Percentiles rank a stretch among this genome's conserved stretches.
Evolutionary conservation across 2,797 vertebrate species (phyloP).

Genomic region (Heterohyrax brucei): DNA sequence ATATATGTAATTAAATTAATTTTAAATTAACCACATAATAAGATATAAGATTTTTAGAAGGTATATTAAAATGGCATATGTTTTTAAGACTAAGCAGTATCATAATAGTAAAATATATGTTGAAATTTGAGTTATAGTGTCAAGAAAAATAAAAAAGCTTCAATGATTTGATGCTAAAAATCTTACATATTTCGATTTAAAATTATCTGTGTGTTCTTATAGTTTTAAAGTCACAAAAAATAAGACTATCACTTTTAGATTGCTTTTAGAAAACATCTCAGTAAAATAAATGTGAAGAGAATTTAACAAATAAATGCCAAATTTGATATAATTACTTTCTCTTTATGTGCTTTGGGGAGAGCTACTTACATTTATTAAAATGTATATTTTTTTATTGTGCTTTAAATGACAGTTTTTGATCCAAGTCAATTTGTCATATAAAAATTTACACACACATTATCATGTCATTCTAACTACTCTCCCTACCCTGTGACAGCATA

Average conservation of each 20-base stretch:
- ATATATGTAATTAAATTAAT: neutral
- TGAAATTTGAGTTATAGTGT: slow-evolving; percentile 18
- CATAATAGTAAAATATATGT: neutral
- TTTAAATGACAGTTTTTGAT: too few relatives aligned
- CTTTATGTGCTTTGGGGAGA: too few relatives aligned
- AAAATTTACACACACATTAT: too few relatives aligned
- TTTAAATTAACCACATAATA: slow-evolving; percentile 33
- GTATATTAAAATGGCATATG: neutral
- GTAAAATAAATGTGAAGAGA: neutral
- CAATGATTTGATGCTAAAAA: slow-evolving; percentile 31
- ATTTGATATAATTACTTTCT: neutral
- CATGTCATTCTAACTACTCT: too few relatives aligned
- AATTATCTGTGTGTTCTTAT: neutral
- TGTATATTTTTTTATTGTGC: too few relatives aligned
- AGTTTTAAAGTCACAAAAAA: slow-evolving; percentile 7
- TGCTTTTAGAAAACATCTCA: neutral
- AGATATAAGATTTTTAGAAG: neutral
- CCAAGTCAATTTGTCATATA: too few relatives aligned
- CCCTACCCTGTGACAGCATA: too few relatives aligned
- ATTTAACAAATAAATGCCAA: neutral
- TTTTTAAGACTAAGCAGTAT: neutral
- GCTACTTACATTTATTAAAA: too few relatives aligned
- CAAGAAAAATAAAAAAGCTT: neutral
- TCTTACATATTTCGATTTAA: slow-evolving; percentile 46
- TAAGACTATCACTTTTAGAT: neutral